phyloP scores from a whole-genome alignment of 2,797 vertebrate species.

The Lacerta viridis region DNA sequence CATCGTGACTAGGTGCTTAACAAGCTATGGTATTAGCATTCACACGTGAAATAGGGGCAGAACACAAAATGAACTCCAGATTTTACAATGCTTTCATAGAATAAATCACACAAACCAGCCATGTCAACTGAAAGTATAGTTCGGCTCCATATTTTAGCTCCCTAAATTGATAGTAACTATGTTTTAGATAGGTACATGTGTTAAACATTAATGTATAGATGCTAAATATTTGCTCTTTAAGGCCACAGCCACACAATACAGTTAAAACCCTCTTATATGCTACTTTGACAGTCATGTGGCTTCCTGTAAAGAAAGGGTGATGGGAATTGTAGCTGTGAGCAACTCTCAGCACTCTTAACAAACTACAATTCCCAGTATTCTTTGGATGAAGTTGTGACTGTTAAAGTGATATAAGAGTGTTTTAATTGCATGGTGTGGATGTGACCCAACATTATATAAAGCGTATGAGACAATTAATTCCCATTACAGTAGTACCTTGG shows the following conservation, averaged over 20 bases:
- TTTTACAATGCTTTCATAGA: background rate
- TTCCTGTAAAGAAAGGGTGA: too few relatives aligned
- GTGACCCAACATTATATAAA: slow-evolving; percentile 8
- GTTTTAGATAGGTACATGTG: background rate
- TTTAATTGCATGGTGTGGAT: too few relatives aligned
- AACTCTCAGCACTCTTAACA: too few relatives aligned
- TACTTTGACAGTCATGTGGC: too few relatives aligned
- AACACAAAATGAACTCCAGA: background rate
- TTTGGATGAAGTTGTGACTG: too few relatives aligned
- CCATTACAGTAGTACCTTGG: background rate
- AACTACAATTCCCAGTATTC: too few relatives aligned
- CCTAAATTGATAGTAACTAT: background rate
- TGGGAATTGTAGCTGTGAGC: too few relatives aligned
- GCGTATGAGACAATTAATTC: background rate
- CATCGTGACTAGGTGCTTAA: background rate
- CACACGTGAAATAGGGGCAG: background rate
- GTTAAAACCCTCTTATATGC: too few relatives aligned
- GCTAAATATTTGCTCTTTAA: background rate
- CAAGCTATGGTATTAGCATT: background rate
- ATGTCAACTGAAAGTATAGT: background rate
- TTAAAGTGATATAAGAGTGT: too few relatives aligned
- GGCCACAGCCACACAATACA: too few relatives aligned
- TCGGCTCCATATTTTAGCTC: slow-evolving; percentile 2
- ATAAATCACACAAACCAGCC: background rate
- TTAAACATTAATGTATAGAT: background rate